Conservation (phyloP, 2,797 vertebrate genomes). For the Spea hammondii region DNA sequence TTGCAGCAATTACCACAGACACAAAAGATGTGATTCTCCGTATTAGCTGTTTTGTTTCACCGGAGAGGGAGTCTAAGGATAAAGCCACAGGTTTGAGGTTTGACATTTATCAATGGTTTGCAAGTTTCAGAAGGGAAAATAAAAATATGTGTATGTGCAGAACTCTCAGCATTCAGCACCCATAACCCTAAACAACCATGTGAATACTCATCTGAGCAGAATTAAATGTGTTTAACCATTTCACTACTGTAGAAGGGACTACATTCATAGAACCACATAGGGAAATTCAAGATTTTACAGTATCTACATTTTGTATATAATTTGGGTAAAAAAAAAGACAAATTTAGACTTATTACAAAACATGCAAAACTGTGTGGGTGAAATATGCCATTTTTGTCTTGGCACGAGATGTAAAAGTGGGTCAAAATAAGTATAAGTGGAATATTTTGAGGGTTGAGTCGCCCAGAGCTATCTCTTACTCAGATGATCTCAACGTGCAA, state of each 20-base stretch:
- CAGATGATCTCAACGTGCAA: slow-evolving; percentile 17
- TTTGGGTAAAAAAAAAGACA: neutral
- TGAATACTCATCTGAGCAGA: too few species aligned
- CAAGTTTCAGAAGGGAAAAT: slow-evolving; percentile 38
- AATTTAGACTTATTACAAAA: neutral
- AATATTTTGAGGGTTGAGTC: neutral
- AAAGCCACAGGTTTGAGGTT: slow-evolving; percentile 41
- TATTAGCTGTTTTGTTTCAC: slow-evolving; percentile 43
- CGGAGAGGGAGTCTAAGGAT: slow-evolving; percentile 53
- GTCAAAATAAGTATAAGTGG: slow-evolving; percentile 4
- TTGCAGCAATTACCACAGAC: slow-evolving; percentile 16
- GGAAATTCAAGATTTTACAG: neutral
- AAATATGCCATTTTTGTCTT: neutral
- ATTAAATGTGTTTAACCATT: slow-evolving; percentile 1
- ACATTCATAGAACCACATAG: neutral
- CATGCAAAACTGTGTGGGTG: slow-evolving; percentile 2
- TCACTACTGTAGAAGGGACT: neutral
- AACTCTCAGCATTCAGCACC: neutral
- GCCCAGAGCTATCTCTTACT: neutral
- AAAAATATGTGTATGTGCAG: slow-evolving; percentile 21
- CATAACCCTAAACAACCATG: too few species aligned
- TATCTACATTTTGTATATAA: neutral
- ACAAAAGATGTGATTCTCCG: neutral
- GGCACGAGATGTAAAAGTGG: slow-evolving; percentile 19
- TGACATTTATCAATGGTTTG: slow-evolving; percentile 62